Evolutionary conservation across 2,113 vertebrate genomes (phyloP).

Genomic region (Gymnocephalus cernua): DNA sequence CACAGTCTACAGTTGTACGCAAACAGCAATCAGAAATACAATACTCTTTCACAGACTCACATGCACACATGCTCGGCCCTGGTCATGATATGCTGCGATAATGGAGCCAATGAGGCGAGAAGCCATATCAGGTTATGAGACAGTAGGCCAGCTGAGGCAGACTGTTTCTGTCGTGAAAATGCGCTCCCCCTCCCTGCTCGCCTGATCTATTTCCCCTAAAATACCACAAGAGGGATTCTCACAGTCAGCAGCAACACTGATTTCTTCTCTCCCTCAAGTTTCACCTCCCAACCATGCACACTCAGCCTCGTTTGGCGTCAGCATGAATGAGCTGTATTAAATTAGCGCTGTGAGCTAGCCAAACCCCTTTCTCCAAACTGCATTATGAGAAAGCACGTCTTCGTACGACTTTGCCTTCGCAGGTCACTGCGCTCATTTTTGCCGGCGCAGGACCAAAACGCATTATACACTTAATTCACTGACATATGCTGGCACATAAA

Average conservation of each 20-base stretch:
- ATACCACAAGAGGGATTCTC: conserved; percentile 47
- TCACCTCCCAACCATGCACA: conserved; percentile 13
- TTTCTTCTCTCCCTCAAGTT: conserved; percentile 28
- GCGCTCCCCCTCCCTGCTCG: conserved; percentile 13
- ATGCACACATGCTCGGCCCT: conserved; percentile 1
- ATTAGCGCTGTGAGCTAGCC: conserved; percentile 48
- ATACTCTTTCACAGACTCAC: conserved; percentile 29
- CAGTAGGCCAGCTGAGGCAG: conserved; percentile 41
- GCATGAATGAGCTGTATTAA: conserved; percentile 50
- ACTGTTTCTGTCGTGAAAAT: conserved; percentile 38
- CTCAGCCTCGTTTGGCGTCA: conserved; percentile 19
- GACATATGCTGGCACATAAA: conserved; percentile 43
- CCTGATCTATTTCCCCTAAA: conserved; percentile 40
- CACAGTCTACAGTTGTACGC: conserved; percentile 32
- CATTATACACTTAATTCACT: conserved; percentile 26
- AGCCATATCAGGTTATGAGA: conserved; percentile 55
- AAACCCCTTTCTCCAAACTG: conserved; percentile 38
- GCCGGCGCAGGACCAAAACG: conserved; percentile 1
- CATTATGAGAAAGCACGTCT: conserved; percentile 46
- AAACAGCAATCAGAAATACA: conserved; percentile 61
- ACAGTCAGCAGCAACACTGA: conserved; percentile 36
- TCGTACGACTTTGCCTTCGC: conserved; percentile 35
- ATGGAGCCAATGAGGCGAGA: conserved; percentile 57
- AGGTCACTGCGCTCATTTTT: conserved; percentile 62
- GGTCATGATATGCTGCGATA: conserved; percentile 32